Evolutionary conservation across 1,140 invertebrate species (phyloP), one percentile per base, ranked within the genome.

Genomic region (Acromyrmex charruanus): DNA sequence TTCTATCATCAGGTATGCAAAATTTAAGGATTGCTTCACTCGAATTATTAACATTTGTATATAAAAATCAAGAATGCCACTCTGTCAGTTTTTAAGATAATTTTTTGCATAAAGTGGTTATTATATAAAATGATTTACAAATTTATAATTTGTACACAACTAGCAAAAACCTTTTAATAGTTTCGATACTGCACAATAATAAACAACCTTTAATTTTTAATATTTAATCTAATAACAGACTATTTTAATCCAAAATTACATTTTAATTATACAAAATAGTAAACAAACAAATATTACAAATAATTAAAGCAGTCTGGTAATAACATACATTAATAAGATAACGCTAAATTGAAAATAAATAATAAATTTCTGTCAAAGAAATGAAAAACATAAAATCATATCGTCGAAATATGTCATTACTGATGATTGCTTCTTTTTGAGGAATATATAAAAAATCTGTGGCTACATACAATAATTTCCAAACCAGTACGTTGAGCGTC

Each of bases 1-100:
- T 97, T 1, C 71, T 95, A 14, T 93, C 95, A 5, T 95, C 96
- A 44, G 96, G 96, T 79, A 63, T 12, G 35, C 0, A 49, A 49
- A 35, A 9, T 79, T 28, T 18, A 44, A 18, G 1, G 21, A 81
- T 16, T 18, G 10, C 4, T 53, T 71, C 39, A 44, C 39, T 10
- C 28, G 1, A 71, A 81, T 39, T 58, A 72, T 82, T 74, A 6
- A 31, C 1, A 25, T 63, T 49, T 65, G 1, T 16, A 7, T 39
- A 28, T 6, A 2, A 44, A 77, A 25, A 61, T 0, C 18, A 18
- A 39, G 59, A 44, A 44, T 18, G 2, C 25, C 5, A 44, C 3
- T 77, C 0, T 18, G 0, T n/a, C 2, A 25, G 16, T 21, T 75
- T n/a, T 9, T 3, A 21, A 58, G 5, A 58, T 31, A 58, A 35